Percentiles rank a stretch among this genome's conserved stretches.
These are phyloP conservation scores for Austrolebias charrua DNA, from an alignment of 2,797 vertebrate species.

Conservation along the genomic window DNA sequence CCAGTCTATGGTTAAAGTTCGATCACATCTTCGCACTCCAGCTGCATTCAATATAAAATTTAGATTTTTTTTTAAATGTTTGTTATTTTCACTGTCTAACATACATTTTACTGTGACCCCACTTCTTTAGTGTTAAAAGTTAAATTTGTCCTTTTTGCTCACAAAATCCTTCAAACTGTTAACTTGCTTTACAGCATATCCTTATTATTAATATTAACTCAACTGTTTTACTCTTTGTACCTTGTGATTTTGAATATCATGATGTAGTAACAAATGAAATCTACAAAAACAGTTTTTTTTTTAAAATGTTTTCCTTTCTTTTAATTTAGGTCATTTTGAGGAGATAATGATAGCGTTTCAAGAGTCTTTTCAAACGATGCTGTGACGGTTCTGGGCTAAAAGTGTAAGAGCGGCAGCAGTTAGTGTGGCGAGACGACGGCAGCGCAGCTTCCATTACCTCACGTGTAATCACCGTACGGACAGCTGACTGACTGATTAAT, in stretches of 20 bases:
- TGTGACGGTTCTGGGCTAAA: conserved; percentile 40
- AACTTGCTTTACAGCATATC: neutral
- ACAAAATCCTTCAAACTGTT: too few species aligned
- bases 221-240: neutral
- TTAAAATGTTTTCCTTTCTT: neutral
- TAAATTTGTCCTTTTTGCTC: too few species aligned
- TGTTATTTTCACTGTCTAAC: too few species aligned
- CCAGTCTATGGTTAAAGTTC: too few species aligned
- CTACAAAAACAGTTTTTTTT: neutral
- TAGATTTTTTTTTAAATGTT: too few species aligned
- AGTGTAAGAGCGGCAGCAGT: conserved; percentile 36
- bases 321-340: conserved; percentile 15
- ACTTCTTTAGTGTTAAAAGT: too few species aligned
- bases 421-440: conserved; percentile 54
- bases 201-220: neutral
- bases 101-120: too few species aligned
- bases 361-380: conserved; percentile 3
- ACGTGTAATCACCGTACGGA: conserved; percentile 68
- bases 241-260: neutral
- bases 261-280: neutral
- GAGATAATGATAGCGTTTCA: conserved; percentile 22
- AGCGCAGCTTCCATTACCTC: conserved; percentile 63
- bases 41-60: too few species aligned
- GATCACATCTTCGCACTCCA: too few species aligned
- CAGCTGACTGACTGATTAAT: conserved; percentile 71